Conservation (phyloP, 2,888 invertebrate genomes). For the Belgica antarctica region DNA sequence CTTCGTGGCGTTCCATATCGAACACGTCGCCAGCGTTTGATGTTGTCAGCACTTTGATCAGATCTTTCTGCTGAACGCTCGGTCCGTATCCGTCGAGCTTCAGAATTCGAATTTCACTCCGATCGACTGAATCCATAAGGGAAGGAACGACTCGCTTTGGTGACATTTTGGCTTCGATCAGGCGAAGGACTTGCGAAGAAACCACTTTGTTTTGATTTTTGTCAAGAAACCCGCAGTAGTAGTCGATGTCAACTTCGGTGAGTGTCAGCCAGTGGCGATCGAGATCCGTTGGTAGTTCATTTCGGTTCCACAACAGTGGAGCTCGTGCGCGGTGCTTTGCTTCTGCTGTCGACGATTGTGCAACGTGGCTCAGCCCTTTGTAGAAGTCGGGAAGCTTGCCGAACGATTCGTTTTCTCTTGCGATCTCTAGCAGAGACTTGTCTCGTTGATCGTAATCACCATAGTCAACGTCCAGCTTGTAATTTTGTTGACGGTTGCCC, state of each 20-base stretch:
- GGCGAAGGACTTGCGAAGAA: background rate
- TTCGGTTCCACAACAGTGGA: background rate
- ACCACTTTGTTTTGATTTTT: background rate
- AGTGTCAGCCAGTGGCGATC: conserved; percentile 59
- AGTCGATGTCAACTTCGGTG: conserved; percentile 67
- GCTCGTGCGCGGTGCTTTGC: background rate
- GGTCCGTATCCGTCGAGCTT: background rate
- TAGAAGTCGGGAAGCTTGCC: background rate
- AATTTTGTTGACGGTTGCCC: conserved; percentile 46
- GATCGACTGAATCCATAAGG: background rate
- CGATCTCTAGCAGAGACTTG: background rate
- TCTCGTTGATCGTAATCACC: conserved; percentile 25
- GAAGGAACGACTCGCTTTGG: background rate
- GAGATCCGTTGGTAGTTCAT: conserved; percentile 61
- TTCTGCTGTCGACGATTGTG: background rate
- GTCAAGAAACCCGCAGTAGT: conserved; percentile 64
- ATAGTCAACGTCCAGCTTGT: conserved; percentile 35
- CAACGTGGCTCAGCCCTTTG: no score
- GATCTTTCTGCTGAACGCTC: conserved; percentile 31
- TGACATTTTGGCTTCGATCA: background rate
- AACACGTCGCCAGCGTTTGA: conserved; percentile 67
- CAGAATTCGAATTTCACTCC: conserved; percentile 1
- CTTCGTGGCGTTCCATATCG: conserved; percentile 77
- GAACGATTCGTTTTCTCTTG: background rate
- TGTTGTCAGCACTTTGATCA: conserved; percentile 58